Percentiles rank a stretch among this genome's conserved stretches.
These are phyloP conservation scores for Synaphobranchus kaupii DNA, from an alignment of 2,797 vertebrate species.

Conservation along the genomic window DNA sequence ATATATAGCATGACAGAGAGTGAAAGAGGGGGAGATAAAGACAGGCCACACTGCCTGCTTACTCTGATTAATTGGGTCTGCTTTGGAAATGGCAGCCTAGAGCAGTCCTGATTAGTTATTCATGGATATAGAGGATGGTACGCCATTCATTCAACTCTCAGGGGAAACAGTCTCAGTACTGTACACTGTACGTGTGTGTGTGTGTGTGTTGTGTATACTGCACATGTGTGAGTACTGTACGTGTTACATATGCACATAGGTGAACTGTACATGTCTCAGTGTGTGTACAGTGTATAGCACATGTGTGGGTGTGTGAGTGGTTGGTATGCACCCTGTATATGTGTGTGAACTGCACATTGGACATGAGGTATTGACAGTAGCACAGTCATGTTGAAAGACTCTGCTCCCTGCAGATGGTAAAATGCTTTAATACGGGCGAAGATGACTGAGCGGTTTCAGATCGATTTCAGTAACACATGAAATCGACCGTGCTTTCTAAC, in stretches of 20 bases:
- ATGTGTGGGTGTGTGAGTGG: too few relatives aligned
- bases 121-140: conserved; percentile 3
- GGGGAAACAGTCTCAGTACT: background rate
- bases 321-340: too few relatives aligned
- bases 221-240: background rate
- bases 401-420: too few relatives aligned
- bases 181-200: background rate
- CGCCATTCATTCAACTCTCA: background rate
- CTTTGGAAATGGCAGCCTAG: conserved; percentile 14
- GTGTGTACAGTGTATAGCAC: background rate
- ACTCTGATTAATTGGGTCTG: conserved; percentile 17
- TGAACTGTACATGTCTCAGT: background rate
- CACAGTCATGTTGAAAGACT: too few relatives aligned
- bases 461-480: too few relatives aligned
- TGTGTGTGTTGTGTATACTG: background rate
- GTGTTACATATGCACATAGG: background rate
- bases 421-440: too few relatives aligned
- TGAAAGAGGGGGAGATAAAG: background rate
- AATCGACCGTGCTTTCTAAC: too few relatives aligned
- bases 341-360: too few relatives aligned
- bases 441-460: too few relatives aligned
- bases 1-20: background rate
- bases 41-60: background rate
- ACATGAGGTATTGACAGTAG: too few relatives aligned
- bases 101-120: conserved; percentile 21